Conservation (phyloP, 92 coral and sea anemone genomes). For the Metridium senile region DNA sequence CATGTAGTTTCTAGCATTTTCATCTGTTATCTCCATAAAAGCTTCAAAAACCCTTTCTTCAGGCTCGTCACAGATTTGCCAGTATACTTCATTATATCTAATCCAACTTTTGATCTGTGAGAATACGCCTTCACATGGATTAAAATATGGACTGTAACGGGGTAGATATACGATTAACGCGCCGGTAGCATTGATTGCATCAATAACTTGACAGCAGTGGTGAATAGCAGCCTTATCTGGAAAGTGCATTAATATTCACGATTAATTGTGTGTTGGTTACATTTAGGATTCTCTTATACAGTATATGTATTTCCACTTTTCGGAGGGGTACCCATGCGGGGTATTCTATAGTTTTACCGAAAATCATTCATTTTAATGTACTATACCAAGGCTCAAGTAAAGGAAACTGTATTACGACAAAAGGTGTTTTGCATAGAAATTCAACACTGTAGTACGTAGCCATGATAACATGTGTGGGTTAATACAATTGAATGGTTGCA, state of each 20-base stretch:
- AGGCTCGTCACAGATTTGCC: constrained; percentile 19
- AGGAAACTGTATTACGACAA: too few relatives aligned
- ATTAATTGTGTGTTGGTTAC: neutral
- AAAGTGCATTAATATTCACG: neutral
- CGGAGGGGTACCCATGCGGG: too few relatives aligned
- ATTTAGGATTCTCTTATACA: neutral
- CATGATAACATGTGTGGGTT: constrained; percentile 28
- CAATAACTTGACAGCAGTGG: constrained; percentile 30
- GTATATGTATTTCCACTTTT: too few relatives aligned
- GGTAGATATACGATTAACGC: constrained; percentile 39
- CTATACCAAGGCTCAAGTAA: too few relatives aligned
- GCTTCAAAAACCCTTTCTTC: constrained; percentile 32
- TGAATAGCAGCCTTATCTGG: constrained; percentile 58
- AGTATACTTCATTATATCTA: constrained; percentile 12
- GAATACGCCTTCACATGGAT: constrained; percentile 46
- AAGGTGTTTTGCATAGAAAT: too few relatives aligned
- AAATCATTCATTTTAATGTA: too few relatives aligned
- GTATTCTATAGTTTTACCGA: too few relatives aligned
- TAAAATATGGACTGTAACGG: constrained; percentile 45
- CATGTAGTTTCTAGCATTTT: constrained; percentile 25
- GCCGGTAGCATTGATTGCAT: constrained; percentile 39
- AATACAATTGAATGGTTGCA: too few relatives aligned
- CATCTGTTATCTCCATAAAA: constrained; percentile 17
- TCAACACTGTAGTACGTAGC: neutral
- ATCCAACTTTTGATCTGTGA: constrained; percentile 44